phyloP scores from a whole-genome alignment of 2,113 vertebrate genomes.

The Morone saxatilis region DNA sequence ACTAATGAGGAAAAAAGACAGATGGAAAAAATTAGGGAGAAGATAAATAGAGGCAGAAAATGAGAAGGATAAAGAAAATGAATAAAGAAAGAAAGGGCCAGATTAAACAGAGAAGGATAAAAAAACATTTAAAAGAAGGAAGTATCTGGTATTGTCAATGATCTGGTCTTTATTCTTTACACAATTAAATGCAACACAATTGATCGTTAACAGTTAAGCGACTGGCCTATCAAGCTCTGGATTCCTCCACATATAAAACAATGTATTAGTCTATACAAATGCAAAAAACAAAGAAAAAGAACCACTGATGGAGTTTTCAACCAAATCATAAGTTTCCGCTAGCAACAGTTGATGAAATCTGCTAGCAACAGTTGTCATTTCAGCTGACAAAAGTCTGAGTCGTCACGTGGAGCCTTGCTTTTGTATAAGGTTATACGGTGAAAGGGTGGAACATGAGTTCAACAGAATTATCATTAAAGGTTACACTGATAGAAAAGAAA shows the following conservation, averaged over 20 bases:
- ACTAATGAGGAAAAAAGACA: constrained; percentile 21
- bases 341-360: neutral
- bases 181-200: neutral
- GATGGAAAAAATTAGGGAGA: neutral
- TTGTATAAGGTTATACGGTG: constrained; percentile 3
- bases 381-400: neutral
- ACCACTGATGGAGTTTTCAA: no score
- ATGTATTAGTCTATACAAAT: neutral
- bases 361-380: neutral
- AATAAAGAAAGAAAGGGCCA: neutral
- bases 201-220: neutral
- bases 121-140: neutral
- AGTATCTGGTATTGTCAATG: neutral
- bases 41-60: constrained; percentile 6
- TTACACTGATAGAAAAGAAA: neutral
- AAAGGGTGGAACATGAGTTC: constrained; percentile 4
- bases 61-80: neutral
- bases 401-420: neutral
- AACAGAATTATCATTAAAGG: neutral
- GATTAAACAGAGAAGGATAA: constrained; percentile 14
- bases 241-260: neutral
- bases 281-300: no score
- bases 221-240: no score
- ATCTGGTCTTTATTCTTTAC: neutral
- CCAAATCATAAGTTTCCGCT: neutral